These are phyloP conservation scores for Phortica magna DNA, from an alignment of 2,888 invertebrate species.

Conservation along the genomic window DNA sequence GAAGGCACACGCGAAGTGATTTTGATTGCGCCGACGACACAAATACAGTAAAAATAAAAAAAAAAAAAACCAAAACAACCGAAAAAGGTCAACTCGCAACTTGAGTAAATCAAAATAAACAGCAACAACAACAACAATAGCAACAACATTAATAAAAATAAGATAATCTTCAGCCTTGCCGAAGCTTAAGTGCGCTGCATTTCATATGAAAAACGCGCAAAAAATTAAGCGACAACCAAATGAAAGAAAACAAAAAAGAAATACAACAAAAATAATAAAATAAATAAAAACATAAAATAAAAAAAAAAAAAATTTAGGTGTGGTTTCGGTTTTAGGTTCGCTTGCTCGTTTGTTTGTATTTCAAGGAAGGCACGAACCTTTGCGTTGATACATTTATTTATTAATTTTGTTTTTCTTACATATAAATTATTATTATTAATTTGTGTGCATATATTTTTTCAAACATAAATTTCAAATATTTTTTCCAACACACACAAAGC, in stretches of 20 bases:
- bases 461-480: too few species aligned
- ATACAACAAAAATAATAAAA: not conserved
- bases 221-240: not conserved
- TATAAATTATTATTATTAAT: not conserved
- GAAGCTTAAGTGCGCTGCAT: conserved; percentile 20
- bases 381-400: not conserved
- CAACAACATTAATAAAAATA: not conserved
- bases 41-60: not conserved
- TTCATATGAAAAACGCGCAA: conserved; percentile 10
- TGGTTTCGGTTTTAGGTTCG: not conserved
- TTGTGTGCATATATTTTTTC: too few species aligned
- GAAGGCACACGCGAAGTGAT: conserved; percentile 4
- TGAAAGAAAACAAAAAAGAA: not conserved
- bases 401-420: not conserved
- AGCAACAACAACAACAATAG: not conserved
- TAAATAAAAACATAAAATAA: not conserved
- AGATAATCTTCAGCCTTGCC: conserved; percentile 23
- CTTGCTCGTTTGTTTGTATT: conserved; percentile 1
- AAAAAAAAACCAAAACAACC: not conserved
- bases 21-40: conserved; percentile 15
- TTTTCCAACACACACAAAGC: too few species aligned
- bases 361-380: conserved; percentile 16
- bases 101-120: conserved; percentile 8
- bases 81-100: conserved; percentile 23
- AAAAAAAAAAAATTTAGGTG: not conserved